phyloP scores from a whole-genome alignment of 2,113 vertebrate species.

The Turnix velox region DNA sequence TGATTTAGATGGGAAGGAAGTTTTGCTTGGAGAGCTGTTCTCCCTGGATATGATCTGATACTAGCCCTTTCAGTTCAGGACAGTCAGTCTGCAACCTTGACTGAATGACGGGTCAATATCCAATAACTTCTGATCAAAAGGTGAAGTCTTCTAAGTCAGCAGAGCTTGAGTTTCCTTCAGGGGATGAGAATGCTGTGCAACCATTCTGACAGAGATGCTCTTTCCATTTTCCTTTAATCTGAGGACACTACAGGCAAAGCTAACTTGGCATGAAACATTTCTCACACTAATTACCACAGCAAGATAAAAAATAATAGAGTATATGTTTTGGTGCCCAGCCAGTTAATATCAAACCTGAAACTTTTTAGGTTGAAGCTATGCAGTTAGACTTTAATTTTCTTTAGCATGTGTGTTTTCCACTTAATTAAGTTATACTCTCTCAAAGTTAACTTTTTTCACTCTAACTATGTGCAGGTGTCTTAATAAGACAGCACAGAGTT shows the following conservation, averaged over 20 bases:
- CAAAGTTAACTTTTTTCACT: constrained; percentile 48
- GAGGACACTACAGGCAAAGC: constrained; percentile 50
- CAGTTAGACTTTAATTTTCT: background rate
- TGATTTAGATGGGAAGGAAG: constrained; percentile 58
- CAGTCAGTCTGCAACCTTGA: constrained; percentile 46
- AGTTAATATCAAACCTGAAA: constrained; percentile 35
- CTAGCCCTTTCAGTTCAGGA: constrained; percentile 54
- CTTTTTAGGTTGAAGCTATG: constrained; percentile 49
- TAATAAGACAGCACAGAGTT: constrained; percentile 15
- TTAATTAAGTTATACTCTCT: constrained; percentile 49
- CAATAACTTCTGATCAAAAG: constrained; percentile 70
- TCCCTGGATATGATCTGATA: constrained; percentile 43
- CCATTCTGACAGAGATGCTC: constrained; percentile 43
- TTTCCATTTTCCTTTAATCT: constrained; percentile 71
- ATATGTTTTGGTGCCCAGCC: background rate
- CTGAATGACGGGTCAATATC: constrained; percentile 71
- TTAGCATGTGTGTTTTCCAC: constrained; percentile 50
- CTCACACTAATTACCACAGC: constrained; percentile 67
- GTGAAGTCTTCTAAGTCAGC: constrained; percentile 72
- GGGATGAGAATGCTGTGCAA: constrained; percentile 47
- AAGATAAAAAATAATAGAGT: constrained; percentile 55
- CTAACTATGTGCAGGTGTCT: background rate
- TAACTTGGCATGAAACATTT: constrained; percentile 52
- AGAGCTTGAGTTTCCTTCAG: constrained; percentile 64
- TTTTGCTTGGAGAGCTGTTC: constrained; percentile 17